Conservation (phyloP, 2,797 vertebrate genomes). For the Octomys mimax region DNA sequence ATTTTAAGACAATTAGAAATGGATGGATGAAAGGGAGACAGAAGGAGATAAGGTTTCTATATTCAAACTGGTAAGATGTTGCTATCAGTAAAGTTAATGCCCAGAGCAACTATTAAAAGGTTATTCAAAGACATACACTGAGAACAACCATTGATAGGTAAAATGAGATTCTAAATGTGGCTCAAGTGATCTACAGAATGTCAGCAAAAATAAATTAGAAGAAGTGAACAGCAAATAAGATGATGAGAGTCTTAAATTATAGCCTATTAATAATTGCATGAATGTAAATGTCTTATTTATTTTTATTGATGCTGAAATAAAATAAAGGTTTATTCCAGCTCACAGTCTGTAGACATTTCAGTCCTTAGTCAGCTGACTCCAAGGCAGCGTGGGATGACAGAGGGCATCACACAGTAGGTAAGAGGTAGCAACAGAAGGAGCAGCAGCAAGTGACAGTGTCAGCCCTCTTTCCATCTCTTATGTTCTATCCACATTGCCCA, state of each 20-base stretch:
- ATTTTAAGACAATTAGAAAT: conserved; percentile 1
- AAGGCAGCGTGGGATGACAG: neutral
- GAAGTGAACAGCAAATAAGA: neutral
- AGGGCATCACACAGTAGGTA: neutral
- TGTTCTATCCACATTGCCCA: neutral
- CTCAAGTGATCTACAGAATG: neutral
- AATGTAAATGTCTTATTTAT: neutral
- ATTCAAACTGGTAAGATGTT: neutral
- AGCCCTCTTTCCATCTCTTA: neutral
- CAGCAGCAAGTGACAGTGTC: neutral
- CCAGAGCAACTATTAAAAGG: neutral
- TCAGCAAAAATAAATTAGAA: neutral
- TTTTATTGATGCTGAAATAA: neutral
- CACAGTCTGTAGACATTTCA: neutral
- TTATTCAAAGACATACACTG: neutral
- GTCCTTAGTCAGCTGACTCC: neutral
- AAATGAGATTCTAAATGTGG: neutral
- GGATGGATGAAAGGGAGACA: neutral
- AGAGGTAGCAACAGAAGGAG: neutral
- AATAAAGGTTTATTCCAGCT: neutral
- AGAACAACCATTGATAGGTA: neutral
- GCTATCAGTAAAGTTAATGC: neutral
- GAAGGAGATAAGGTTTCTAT: neutral
- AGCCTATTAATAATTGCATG: neutral
- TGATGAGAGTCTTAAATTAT: neutral